Percentiles rank a stretch among this genome's conserved stretches.
phyloP scores from a whole-genome alignment of 2,113 vertebrate species.

The Chionomys nivalis region DNA sequence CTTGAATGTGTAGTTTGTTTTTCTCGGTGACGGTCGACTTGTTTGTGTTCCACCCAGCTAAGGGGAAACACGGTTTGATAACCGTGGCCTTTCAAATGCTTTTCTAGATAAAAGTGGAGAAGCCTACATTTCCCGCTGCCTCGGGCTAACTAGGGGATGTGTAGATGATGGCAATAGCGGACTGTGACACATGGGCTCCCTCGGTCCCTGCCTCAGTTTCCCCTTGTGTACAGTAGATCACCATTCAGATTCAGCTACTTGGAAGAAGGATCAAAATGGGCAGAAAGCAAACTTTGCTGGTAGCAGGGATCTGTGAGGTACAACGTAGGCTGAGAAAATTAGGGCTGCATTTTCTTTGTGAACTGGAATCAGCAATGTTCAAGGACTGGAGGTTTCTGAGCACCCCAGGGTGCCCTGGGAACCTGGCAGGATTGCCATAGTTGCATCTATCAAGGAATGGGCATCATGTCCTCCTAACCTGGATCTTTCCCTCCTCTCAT shows the following conservation, averaged over 20 bases:
- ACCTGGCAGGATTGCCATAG: not conserved
- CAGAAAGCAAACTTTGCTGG: not conserved
- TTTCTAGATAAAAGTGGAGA: not conserved
- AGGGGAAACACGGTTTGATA: not conserved
- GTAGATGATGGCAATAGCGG: not conserved
- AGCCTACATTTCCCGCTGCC: not conserved
- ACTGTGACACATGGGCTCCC: not conserved
- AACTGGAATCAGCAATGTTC: not conserved
- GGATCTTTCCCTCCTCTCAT: not conserved
- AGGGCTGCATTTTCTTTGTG: not conserved
- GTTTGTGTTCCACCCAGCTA: not conserved
- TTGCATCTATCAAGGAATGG: not conserved
- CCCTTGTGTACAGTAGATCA: not conserved
- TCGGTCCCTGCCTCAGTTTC: not conserved
- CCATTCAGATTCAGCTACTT: not conserved
- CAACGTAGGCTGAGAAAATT: not conserved
- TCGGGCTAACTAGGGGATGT: rapidly evolving
- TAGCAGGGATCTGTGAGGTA: not conserved
- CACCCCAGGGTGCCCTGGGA: not conserved
- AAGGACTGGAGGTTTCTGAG: not conserved
- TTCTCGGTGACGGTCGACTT: not conserved
- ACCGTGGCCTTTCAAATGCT: not conserved
- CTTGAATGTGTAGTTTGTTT: not conserved
- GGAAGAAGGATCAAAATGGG: not conserved
- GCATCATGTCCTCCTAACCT: not conserved